These are phyloP conservation scores for Hydroisotoma schaefferi DNA, from an alignment of 2,888 invertebrate species.

Conservation along the genomic window DNA sequence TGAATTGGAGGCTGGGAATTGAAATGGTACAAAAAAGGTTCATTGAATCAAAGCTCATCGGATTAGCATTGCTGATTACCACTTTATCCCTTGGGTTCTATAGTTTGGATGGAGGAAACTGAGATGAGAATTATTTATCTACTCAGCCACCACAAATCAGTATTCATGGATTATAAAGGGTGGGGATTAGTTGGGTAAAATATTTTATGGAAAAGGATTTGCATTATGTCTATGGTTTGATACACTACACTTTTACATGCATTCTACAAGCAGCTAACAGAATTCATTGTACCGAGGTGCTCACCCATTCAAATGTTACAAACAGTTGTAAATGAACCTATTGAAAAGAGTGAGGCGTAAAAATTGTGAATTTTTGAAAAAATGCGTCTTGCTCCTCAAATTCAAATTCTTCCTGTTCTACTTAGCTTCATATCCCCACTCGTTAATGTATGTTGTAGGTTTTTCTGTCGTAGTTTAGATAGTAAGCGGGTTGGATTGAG, in stretches of 20 bases:
- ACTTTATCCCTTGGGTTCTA: background rate
- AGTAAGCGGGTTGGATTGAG: too few species aligned
- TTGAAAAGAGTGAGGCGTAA: background rate
- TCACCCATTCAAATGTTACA: conserved; percentile 20
- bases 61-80: background rate
- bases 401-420: too few species aligned
- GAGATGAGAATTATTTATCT: background rate
- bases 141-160: background rate
- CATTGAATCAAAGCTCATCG: background rate
- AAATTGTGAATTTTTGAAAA: background rate
- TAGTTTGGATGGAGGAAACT: conserved; percentile 2
- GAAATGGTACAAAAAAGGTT: too few species aligned
- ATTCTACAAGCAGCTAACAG: too few species aligned
- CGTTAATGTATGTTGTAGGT: too few species aligned
- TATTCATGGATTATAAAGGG: conserved; percentile 8
- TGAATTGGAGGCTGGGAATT: too few species aligned
- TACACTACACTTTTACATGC: conserved; percentile 1
- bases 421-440: too few species aligned
- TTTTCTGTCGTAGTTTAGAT: too few species aligned
- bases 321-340: conserved; percentile 1
- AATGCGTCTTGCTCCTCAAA: too few species aligned
- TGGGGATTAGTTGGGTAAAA: background rate
- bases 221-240: too few species aligned
- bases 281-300: conserved; percentile 24
- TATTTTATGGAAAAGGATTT: conserved; percentile 13